Base-by-base conservation (phyloP, 2,888 invertebrate genomes). In the Carterocephalus palaemon region DNA sequence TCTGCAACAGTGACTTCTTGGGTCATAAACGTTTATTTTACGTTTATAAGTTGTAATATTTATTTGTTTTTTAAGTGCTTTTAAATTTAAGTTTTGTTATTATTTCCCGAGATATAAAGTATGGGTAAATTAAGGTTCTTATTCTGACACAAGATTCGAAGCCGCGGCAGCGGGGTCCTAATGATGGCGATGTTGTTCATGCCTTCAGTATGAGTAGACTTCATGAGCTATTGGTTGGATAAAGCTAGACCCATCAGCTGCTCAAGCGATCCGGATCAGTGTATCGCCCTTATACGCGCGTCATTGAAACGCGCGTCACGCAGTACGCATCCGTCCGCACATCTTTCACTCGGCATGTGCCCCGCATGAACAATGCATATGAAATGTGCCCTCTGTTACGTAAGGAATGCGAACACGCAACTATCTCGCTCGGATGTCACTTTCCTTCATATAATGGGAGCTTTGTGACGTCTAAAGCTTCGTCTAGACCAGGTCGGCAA, bases 271-370 rank as follows among this genome's bases (percentile, higher is more conserved):
- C 22, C 29, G 43, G 36, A 29, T 36, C 43, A 20, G 8, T 24
- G 13, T 23, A 23, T 19, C 32, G 22, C 36, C 13, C 36, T 43
- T 23, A 29, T 8, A 34, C 24, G 29, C 9, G 12, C 36, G 36
- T 29, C 48, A 40, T 56, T 56, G 38, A 47, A 26, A 62, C 20
- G 19, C 59, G 31, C 32, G 36, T 56, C 70, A 75, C 74, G 76
- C 54, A 49, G 29, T 2, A 38, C 46, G 76, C 75, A 83, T 85
- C 83, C 84, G 84, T 81, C 78, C 60, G 65, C 59, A 75, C 79
- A 83, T 85, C 84, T 85, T 84, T 85, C 84, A 84, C 84, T 80
- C 66, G 48, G 40, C 42, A 48, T 65, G 67, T 66, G 82, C 67
- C 59, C 54, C 38, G 84, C 76, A 84, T 84, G 52, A 62, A 61